Conservation (phyloP, 1,140 invertebrate species). For the Orchesella cincta region DNA sequence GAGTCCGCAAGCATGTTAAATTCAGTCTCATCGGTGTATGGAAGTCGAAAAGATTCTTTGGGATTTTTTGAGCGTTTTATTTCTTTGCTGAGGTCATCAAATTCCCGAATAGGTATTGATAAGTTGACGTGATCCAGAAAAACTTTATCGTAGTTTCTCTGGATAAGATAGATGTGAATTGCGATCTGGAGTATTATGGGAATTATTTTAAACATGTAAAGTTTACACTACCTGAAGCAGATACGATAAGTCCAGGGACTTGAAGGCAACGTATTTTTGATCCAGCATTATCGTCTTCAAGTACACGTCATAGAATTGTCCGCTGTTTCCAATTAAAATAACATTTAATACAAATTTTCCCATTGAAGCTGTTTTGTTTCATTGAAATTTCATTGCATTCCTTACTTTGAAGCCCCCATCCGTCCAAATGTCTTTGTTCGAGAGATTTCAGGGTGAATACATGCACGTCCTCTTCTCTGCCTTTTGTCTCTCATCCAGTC, state of each 20-base stretch:
- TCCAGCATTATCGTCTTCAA: conserved; percentile 79
- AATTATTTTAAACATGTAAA: neutral
- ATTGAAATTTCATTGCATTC: no score
- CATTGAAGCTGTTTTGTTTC: neutral
- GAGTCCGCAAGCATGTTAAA: conserved; percentile 83
- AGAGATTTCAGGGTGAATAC: conserved; percentile 64
- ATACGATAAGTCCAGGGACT: conserved; percentile 84
- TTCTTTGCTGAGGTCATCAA: no score
- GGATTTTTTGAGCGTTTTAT: no score
- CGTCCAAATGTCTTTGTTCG: conserved; percentile 89
- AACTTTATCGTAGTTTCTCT: no score
- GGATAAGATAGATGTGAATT: no score
- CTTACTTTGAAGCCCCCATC: conserved; percentile 78
- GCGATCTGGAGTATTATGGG: no score
- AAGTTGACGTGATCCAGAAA: no score
- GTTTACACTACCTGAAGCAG: conserved; percentile 76
- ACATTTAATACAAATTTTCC: neutral
- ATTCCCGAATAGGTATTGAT: no score
- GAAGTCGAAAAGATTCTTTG: no score
- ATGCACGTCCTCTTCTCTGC: conserved; percentile 84
- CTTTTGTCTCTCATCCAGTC: conserved; percentile 65
- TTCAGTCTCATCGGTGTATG: conserved; percentile 77
- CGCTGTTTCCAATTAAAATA: neutral
- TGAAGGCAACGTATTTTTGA: conserved; percentile 83
- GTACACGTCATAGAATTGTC: conserved; percentile 9